Conservation (phyloP, 2,797 vertebrate species). For the Amphiprion clarkii region DNA sequence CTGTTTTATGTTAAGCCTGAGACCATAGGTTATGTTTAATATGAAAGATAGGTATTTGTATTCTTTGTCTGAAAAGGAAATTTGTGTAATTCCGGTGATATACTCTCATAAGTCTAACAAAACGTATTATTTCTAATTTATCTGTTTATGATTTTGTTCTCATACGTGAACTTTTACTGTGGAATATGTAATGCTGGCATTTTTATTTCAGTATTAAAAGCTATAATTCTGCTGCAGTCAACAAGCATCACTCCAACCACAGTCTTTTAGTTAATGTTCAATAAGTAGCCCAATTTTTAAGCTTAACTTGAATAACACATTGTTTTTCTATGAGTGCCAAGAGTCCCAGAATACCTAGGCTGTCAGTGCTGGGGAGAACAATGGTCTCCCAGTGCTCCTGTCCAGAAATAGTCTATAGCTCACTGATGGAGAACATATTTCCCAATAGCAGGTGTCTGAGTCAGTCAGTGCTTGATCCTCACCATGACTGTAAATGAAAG, state of each 20-base stretch:
- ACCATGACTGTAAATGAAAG: constrained; percentile 85
- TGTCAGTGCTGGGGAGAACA: constrained; percentile 82
- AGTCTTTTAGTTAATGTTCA: constrained; percentile 57
- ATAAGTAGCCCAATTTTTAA: constrained; percentile 67
- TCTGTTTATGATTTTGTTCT: constrained; percentile 12
- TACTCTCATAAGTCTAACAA: background rate
- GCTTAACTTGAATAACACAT: constrained; percentile 85
- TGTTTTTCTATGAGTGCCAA: constrained; percentile 80
- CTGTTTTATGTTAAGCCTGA: constrained; percentile 67
- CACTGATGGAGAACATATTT: constrained; percentile 89
- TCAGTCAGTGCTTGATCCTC: constrained; percentile 85
- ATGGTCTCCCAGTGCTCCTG: constrained; percentile 86
- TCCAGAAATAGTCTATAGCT: constrained; percentile 83
- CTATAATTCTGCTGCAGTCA: constrained; percentile 3
- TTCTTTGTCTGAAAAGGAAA: constrained; percentile 22
- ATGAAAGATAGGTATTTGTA: constrained; percentile 53
- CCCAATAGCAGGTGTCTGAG: constrained; percentile 88
- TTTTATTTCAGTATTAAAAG: constrained; percentile 10
- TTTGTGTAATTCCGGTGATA: constrained; percentile 13
- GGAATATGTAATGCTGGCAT: background rate
- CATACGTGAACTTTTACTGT: background rate
- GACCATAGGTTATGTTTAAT: constrained; percentile 50
- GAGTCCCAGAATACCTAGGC: constrained; percentile 87
- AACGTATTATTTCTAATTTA: constrained; percentile 8
- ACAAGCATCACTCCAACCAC: constrained; percentile 31